Base-by-base conservation (phyloP, 2,797 vertebrate species). In the Diplodus puntazzo region DNA sequence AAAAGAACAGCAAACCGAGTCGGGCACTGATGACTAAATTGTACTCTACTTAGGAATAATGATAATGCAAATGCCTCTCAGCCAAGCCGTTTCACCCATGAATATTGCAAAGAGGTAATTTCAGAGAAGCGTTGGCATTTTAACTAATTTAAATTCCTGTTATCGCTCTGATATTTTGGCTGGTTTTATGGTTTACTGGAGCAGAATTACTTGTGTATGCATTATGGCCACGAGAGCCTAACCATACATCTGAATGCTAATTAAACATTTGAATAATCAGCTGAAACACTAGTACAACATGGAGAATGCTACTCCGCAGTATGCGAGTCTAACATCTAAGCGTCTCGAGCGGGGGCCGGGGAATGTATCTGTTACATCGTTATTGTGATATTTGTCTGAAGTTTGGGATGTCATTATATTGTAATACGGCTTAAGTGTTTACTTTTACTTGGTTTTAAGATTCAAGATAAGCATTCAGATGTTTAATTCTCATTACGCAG, bases 1-100 rank as follows among this genome's bases (percentile, higher is more conserved):
- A 87, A 87, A 79, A 82, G 34, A 81, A 85, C 63, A 57, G 60
- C 75, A 87, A 9, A 73, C 84, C 45, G 82, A 83, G 60, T 82
- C 59, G 73, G 83, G 70, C 79, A 82, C 87, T 91, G 93, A 92
- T 89, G 92, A 92, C 93, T 94, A 92, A 94, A 94, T 92, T 81
- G 88, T 85, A 79, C 76, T 88, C 91, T 93, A 67, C 82, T 91
- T 91, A 87, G 87, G 81, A 94, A 89, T 88, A 89, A 92, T 92
- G 88, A 86, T 92, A 92, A 93, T 93, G 92, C 88, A 91, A 92
- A 93, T 90, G 90, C 91, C 93, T 94, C 68, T 92, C 90, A 93
- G 93, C 90, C 80, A 89, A 91, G 86, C 86, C 84, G 87, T 92
- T 94, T 89, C 83, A 81, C 69, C 82, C 92, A 95, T 94, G 90